Evolutionary conservation across 1,140 invertebrate genomes (phyloP), one percentile per base, ranked within the genome.

Genomic region (Drosophila tristis): DNA sequence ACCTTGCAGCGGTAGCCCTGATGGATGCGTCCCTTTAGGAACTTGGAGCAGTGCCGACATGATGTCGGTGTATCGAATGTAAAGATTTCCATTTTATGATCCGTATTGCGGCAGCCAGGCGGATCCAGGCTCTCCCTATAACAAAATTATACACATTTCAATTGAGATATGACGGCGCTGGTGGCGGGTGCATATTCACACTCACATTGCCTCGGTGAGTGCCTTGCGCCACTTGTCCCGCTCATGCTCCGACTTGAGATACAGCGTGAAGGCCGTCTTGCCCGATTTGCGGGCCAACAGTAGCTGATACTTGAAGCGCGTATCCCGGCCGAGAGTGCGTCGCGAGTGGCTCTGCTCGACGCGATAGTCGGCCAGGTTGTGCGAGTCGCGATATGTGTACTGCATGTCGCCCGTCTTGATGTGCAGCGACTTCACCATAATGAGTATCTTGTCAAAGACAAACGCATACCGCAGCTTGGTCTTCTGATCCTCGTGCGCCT

Each of bases 391-490:
- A 93, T 96, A 99, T 85, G 96, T 97, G 92, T 98, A 99, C 84
- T 98, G 97, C 89, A 98, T 97, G 64, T 97, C 96, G 29, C 89
- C 90, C 25, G 86, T 89, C 94, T 95, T 94, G 82, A 96, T 96
- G 93, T 96, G 95, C 23, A 95, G 94, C 11, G 96, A 94, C 93
- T 99, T 99, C 91, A 98, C 99, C 92, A 99, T 96, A 57, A 99
- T 94, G 93, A 99, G 96, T 26, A 98, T 96, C 94, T 98, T 98
- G 91, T 99, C 98, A 93, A 99, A 99, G 26, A 99, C 95, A 92
- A 99, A 99, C 13, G 98, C 97, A 92, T 98, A 98, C 92, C 98
- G 95, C 45, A 95, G 95, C 91, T 96, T 96, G 1, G 96, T 93
- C 90, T 96, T 96, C 89, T 97, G 96, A 92, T 98, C 98, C 80